phyloP scores from a whole-genome alignment of 2,797 vertebrate genomes.

The Danio tinwini region DNA sequence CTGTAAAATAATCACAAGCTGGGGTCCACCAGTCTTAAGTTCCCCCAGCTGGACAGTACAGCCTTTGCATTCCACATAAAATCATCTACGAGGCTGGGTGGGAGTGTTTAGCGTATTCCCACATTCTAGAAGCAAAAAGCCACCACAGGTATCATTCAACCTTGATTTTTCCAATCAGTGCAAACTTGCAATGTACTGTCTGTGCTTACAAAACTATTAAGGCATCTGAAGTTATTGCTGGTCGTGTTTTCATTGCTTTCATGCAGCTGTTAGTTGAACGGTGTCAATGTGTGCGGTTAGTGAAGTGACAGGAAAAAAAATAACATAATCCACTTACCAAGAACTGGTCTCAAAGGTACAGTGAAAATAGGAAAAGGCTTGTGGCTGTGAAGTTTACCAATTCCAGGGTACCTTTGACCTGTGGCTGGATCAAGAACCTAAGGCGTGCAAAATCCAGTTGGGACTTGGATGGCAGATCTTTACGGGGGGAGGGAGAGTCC shows the following conservation, averaged over 20 bases:
- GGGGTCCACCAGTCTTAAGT: conserved; percentile 60
- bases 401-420: conserved; percentile 78
- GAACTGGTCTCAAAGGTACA: conserved; percentile 72
- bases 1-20: conserved; percentile 64
- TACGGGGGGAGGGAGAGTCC: conserved; percentile 62
- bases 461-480: conserved; percentile 74
- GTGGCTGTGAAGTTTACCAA: conserved; percentile 73
- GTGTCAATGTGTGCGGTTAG: conserved; percentile 34
- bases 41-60: conserved; percentile 59
- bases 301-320: conserved; percentile 39
- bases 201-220: not conserved
- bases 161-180: conserved; percentile 1
- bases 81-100: conserved; percentile 64
- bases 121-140: conserved; percentile 59
- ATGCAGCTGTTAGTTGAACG: conserved; percentile 37
- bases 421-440: conserved; percentile 73
- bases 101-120: conserved; percentile 73
- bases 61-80: conserved; percentile 74
- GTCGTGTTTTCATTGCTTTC: conserved; percentile 28
- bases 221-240: conserved; percentile 1
- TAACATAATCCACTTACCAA: conserved; percentile 76
- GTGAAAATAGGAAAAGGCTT: conserved; percentile 60
- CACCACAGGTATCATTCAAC: conserved; percentile 31
- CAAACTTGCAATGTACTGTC: conserved; percentile 6
- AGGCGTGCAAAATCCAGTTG: conserved; percentile 76